A percentile compares a stretch with the other conserved stretches of the same genome.
Evolutionary conservation across 2,888 invertebrate genomes (phyloP).

Genomic region (Molanna angustata): DNA sequence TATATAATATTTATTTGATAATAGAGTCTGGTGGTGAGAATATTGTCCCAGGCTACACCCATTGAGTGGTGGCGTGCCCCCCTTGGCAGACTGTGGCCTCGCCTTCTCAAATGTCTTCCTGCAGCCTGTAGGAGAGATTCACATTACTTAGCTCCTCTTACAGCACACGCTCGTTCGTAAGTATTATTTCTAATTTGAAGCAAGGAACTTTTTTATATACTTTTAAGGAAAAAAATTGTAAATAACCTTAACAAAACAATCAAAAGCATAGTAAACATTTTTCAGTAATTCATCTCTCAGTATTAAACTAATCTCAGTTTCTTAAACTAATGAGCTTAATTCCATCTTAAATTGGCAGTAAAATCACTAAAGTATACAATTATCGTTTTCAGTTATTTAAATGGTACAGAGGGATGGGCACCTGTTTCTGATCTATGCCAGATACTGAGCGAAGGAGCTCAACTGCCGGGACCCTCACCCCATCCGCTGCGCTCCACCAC

Average conservation of each 20-base stretch:
- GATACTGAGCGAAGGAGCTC: conserved; percentile 23
- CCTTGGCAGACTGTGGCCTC: conserved; percentile 58
- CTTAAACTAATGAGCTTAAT: too few relatives aligned
- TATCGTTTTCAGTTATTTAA: conserved; percentile 28
- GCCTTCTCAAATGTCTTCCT: conserved; percentile 58
- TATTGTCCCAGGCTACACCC: conserved; percentile 58
- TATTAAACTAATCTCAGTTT: too few relatives aligned
- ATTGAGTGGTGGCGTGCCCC: conserved; percentile 48
- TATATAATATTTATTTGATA: too few relatives aligned
- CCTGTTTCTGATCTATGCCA: conserved; percentile 30
- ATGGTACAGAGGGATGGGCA: conserved; percentile 31
- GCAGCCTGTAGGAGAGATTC: conserved; percentile 58
- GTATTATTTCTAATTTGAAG: conserved; percentile 30
- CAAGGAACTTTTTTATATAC: too few relatives aligned
- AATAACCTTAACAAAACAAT: too few relatives aligned
- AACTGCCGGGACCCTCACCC: background rate
- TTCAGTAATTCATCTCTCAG: too few relatives aligned
- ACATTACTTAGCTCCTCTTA: conserved; percentile 53
- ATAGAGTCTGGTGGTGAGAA: conserved; percentile 67
- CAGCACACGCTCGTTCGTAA: conserved; percentile 59
- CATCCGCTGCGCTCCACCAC: conserved; percentile 18
- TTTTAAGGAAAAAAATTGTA: too few relatives aligned
- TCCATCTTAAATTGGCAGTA: too few relatives aligned
- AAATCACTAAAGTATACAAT: too few relatives aligned
- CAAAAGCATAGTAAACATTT: too few relatives aligned